Evolutionary conservation across 2,113 vertebrate species (phyloP).

Genomic region (Pseudopodoces humilis): DNA sequence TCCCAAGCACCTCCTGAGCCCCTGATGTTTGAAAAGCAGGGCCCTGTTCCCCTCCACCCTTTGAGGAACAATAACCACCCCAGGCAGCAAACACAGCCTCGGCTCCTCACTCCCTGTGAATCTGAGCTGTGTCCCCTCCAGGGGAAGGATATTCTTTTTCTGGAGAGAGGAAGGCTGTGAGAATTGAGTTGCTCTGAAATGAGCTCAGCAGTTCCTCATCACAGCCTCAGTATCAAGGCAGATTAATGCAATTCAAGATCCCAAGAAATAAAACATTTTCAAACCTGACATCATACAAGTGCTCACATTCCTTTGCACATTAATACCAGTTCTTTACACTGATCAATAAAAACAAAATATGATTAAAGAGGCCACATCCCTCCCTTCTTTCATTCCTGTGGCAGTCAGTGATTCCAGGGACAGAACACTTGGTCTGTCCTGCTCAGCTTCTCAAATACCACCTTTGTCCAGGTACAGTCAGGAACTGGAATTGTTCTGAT

Average conservation of each 20-base stretch:
- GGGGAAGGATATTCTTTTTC: background rate
- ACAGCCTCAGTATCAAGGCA: background rate
- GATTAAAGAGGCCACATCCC: background rate
- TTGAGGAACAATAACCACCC: background rate
- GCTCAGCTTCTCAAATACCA: slow-evolving; percentile 12
- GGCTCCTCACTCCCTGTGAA: background rate
- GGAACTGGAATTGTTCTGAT: background rate
- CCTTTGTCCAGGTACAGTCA: background rate
- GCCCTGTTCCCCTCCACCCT: background rate
- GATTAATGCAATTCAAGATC: background rate
- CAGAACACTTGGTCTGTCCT: background rate
- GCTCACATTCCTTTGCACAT: background rate
- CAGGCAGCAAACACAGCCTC: background rate
- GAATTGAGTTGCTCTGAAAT: background rate
- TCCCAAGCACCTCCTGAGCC: background rate
- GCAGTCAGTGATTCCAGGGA: background rate
- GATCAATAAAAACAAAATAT: background rate
- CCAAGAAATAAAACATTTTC: background rate
- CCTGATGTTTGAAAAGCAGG: background rate
- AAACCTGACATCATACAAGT: background rate
- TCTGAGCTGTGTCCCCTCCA: background rate
- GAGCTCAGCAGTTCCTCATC: background rate
- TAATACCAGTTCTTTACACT: background rate
- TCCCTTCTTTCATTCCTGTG: background rate
- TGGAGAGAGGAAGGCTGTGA: background rate